phyloP scores from a whole-genome alignment of 2,113 vertebrate genomes.

The Lycaon pictus region DNA sequence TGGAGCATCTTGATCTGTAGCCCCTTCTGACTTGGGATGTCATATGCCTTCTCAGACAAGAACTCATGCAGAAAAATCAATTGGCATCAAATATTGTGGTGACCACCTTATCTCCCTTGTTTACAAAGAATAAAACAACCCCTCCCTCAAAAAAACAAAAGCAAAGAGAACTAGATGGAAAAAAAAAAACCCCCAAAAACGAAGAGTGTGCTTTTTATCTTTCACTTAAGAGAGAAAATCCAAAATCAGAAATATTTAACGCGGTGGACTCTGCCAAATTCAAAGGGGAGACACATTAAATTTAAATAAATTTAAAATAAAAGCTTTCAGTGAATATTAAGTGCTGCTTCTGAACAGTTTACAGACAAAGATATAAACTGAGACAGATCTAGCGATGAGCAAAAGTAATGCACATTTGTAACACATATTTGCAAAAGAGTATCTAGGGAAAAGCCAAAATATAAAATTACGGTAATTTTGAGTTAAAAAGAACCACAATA shows the following conservation, averaged over 20 bases:
- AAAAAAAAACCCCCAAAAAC: background rate
- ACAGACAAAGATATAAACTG: background rate
- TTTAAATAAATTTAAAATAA: conserved; percentile 1
- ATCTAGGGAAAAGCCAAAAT: background rate
- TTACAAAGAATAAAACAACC: background rate
- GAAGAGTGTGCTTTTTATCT: background rate
- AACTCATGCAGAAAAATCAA: background rate
- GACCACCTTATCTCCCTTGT: background rate
- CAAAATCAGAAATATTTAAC: conserved; percentile 7
- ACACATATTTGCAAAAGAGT: background rate
- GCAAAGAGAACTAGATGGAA: background rate
- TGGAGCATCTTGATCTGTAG: background rate
- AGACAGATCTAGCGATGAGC: background rate
- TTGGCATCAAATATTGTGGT: background rate
- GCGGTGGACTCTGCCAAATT: background rate
- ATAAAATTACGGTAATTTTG: background rate
- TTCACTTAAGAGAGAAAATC: background rate
- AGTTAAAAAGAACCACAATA: background rate
- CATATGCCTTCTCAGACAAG: background rate
- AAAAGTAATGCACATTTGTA: background rate
- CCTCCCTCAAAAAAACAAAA: background rate
- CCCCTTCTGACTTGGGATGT: background rate
- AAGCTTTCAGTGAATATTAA: background rate
- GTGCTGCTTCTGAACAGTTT: background rate
- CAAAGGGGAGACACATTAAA: background rate